Evolutionary conservation across 2,888 invertebrate genomes (phyloP).

Genomic region (Lasioglossum leucozonium): DNA sequence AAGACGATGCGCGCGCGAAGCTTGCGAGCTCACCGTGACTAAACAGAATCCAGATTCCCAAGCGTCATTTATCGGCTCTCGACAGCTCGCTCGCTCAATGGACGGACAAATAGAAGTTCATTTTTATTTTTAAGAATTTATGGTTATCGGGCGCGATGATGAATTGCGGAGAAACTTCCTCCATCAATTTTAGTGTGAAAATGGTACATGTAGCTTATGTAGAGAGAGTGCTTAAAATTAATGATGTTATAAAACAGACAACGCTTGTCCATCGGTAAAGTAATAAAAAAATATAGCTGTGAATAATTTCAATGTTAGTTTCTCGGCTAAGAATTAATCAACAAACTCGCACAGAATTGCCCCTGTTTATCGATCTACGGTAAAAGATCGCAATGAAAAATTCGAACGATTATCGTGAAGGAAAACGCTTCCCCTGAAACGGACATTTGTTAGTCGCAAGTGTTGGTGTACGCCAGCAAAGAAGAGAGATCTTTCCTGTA

Average conservation of each 20-base stretch:
- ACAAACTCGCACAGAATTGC: not conserved
- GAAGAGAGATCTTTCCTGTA: not conserved
- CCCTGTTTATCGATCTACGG: not conserved
- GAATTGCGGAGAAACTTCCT: not conserved
- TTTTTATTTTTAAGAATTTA: not conserved
- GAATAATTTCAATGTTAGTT: not conserved
- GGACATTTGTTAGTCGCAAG: not conserved
- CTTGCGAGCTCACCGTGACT: slow-evolving; percentile 61
- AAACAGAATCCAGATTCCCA: slow-evolving; percentile 14
- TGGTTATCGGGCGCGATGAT: not conserved
- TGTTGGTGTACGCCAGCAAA: not conserved
- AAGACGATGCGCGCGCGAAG: slow-evolving; percentile 39
- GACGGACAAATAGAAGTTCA: not conserved
- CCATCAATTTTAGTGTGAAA: not conserved
- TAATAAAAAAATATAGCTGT: not conserved
- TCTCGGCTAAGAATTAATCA: not conserved
- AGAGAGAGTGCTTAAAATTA: not conserved
- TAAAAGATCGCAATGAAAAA: not conserved
- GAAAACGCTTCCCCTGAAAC: not conserved
- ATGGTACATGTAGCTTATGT: not conserved
- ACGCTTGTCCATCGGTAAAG: not conserved
- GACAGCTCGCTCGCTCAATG: not conserved
- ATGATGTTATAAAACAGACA: not conserved
- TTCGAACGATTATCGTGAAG: not conserved
- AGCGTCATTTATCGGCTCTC: slow-evolving; percentile 27